Conservation (phyloP, 2,113 vertebrate genomes). For the Anguilla japonica region DNA sequence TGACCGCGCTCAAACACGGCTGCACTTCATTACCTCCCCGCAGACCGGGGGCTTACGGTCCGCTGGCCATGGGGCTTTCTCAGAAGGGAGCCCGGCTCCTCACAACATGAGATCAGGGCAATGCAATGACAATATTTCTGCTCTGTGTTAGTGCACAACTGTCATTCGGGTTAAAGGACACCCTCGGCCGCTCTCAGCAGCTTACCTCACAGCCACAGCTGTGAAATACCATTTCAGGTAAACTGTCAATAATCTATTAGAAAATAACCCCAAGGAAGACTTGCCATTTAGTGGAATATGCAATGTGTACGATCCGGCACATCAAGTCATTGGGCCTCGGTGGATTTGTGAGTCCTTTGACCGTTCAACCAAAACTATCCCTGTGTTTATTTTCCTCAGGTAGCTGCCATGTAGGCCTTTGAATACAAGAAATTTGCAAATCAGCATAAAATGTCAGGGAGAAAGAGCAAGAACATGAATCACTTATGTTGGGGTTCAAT, state of each 20-base stretch:
- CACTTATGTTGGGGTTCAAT: neutral
- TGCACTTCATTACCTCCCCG: conserved; percentile 3
- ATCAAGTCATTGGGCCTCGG: neutral
- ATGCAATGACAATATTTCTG: neutral
- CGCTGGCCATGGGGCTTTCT: neutral
- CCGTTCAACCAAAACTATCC: neutral
- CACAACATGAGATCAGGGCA: neutral
- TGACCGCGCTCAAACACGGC: neutral
- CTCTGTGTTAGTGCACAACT: neutral
- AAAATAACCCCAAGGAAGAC: neutral
- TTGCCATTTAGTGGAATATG: neutral
- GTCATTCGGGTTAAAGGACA: neutral
- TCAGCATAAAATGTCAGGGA: neutral
- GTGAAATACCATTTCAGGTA: neutral
- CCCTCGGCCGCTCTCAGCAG: neutral
- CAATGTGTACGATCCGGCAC: neutral
- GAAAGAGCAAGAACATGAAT: neutral
- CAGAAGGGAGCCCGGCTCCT: neutral
- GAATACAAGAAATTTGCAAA: neutral
- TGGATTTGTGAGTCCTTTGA: neutral
- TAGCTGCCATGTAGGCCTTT: neutral
- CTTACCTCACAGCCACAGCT: neutral
- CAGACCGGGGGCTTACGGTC: neutral
- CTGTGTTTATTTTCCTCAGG: neutral
- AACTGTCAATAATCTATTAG: neutral